Evolutionary conservation across 2,113 vertebrate species (phyloP).

Genomic region (Holacanthus passer): DNA sequence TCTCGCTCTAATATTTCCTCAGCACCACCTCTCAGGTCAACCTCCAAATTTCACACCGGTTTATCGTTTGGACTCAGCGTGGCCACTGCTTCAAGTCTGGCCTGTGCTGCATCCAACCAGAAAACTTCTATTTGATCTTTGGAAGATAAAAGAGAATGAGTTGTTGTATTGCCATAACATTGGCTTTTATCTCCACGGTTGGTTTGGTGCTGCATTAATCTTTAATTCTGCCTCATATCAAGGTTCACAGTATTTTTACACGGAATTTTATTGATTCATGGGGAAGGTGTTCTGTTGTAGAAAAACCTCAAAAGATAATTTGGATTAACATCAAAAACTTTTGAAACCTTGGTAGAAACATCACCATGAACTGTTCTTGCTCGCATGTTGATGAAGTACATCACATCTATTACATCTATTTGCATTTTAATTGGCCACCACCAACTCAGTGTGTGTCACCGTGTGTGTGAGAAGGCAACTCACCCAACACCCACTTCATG

Average conservation of each 20-base stretch:
- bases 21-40: conserved; percentile 27
- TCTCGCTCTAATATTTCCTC: conserved; percentile 3
- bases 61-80: conserved; percentile 20
- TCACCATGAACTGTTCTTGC: neutral
- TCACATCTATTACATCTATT: neutral
- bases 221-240: conserved; percentile 50
- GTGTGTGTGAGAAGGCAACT: conserved; percentile 66
- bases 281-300: neutral
- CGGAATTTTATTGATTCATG: neutral
- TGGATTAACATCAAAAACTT: neutral
- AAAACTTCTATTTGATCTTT: conserved; percentile 50
- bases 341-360: neutral
- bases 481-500: conserved; percentile 98
- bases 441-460: neutral
- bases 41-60: conserved; percentile 16
- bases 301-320: neutral
- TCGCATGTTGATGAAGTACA: neutral
- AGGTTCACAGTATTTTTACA: conserved; percentile 7
- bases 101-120: neutral
- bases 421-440: conserved; percentile 30
- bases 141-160: conserved; percentile 52
- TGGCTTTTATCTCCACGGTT: conserved; percentile 34
- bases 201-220: conserved; percentile 9
- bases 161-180: conserved; percentile 9
- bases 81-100: conserved; percentile 1